A percentile compares a stretch with the other conserved stretches of the same genome.
Evolutionary conservation across 1,140 invertebrate species (phyloP).

Genomic region (Muscidifurax raptorellus): DNA sequence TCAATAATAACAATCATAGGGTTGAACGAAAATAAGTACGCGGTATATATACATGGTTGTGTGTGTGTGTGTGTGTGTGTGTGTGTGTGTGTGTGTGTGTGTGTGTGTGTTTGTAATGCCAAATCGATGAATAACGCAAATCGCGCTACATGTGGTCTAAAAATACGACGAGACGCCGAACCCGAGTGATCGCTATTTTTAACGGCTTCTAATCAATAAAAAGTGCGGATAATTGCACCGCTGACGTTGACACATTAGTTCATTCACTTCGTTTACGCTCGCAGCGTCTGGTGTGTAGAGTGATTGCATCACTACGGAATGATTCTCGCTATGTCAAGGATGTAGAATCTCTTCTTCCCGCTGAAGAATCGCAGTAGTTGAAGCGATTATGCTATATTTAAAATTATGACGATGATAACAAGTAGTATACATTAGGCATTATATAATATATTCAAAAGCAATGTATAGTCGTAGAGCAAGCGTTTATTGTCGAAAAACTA

Average conservation of each 20-base stretch:
- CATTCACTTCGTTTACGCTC: constrained; percentile 4
- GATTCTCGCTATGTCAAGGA: neutral
- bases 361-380: too few relatives aligned
- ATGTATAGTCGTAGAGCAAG: too few relatives aligned
- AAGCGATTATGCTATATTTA: too few relatives aligned
- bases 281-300: neutral
- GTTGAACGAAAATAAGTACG: too few relatives aligned
- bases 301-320: neutral
- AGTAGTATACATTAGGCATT: too few relatives aligned
- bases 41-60: too few relatives aligned
- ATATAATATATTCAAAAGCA: too few relatives aligned
- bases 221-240: neutral
- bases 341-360: too few relatives aligned
- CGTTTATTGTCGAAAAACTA: too few relatives aligned
- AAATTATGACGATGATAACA: too few relatives aligned
- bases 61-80: neutral
- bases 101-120: neutral
- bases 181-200: neutral
- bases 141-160: neutral
- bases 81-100: neutral
- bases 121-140: neutral
- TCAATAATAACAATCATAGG: too few relatives aligned
- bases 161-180: neutral
- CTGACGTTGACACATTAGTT: neutral
- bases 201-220: neutral